These are phyloP conservation scores for Rhinoraja longicauda DNA, from an alignment of 2,797 vertebrate species.

Conservation along the genomic window DNA sequence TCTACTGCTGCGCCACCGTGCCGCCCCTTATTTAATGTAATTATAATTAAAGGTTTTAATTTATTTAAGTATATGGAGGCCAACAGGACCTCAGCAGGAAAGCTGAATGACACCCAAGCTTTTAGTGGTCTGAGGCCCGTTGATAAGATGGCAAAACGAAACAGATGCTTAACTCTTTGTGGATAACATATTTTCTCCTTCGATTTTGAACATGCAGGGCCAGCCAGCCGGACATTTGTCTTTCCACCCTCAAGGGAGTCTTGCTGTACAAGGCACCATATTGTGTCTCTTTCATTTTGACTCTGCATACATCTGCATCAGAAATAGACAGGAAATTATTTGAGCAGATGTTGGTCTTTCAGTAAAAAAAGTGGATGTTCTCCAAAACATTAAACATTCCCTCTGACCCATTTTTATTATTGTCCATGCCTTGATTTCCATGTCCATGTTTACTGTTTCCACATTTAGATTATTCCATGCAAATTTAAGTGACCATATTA, in stretches of 20 bases:
- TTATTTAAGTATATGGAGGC: not conserved
- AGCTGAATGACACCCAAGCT: not conserved
- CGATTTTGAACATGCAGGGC: not conserved
- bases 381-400: not conserved
- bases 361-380: not conserved
- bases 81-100: not conserved
- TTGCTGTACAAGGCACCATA: not conserved
- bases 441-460: not conserved
- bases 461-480: not conserved
- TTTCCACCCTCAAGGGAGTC: not conserved
- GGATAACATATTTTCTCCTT: not conserved
- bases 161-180: not conserved
- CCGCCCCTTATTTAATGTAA: no score
- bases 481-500: not conserved
- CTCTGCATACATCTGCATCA: not conserved
- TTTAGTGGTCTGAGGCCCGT: not conserved
- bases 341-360: conserved; percentile 32
- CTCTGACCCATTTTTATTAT: not conserved
- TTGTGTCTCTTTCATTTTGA: not conserved
- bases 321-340: conserved; percentile 26
- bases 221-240: not conserved
- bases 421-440: not conserved
- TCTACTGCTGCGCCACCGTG: no score
- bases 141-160: not conserved
- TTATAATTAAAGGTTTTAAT: no score